A percentile compares a stretch with the other conserved stretches of the same genome.
Conservation (phyloP, 2,113 vertebrate species). For the Aphyosemion australe region DNA sequence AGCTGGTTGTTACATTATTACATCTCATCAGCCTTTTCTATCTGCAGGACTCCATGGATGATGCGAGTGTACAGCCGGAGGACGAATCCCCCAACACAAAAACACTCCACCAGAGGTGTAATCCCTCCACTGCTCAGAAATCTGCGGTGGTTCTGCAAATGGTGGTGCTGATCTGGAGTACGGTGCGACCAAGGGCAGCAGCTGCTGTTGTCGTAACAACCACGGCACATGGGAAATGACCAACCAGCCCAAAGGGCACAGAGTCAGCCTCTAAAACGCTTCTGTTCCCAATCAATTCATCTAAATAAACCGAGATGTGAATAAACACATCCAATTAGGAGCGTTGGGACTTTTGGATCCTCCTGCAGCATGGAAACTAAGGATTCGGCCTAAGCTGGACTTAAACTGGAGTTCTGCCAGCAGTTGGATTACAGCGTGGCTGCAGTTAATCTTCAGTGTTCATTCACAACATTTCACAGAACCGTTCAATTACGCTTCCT, state of each 20-base stretch:
- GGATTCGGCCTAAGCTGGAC: neutral
- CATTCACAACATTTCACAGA: conserved; percentile 4
- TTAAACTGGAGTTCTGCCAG: conserved; percentile 23
- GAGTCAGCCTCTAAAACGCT: neutral
- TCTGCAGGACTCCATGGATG: conserved; percentile 34
- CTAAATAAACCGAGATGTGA: neutral
- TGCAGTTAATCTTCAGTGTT: neutral
- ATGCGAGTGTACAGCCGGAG: conserved; percentile 44
- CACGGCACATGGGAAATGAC: conserved; percentile 4
- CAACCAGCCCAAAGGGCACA: conserved; percentile 7
- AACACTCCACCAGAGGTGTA: neutral
- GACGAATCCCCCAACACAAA: conserved; percentile 16
- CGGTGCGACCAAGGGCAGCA: neutral
- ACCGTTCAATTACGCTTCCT: neutral
- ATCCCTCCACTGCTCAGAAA: neutral
- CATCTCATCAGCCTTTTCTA: neutral
- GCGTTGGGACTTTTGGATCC: conserved; percentile 10
- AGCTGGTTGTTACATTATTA: neutral
- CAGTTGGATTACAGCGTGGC: conserved; percentile 7
- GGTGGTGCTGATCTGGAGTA: neutral
- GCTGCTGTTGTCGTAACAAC: conserved; percentile 32
- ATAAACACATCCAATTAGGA: neutral
- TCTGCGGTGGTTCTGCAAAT: conserved; percentile 15
- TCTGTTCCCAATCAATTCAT: conserved; percentile 3
- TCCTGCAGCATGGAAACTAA: neutral